These are phyloP conservation scores for Neogobius melanostomus DNA, from an alignment of 2,113 vertebrate genomes.

Conservation along the genomic window DNA sequence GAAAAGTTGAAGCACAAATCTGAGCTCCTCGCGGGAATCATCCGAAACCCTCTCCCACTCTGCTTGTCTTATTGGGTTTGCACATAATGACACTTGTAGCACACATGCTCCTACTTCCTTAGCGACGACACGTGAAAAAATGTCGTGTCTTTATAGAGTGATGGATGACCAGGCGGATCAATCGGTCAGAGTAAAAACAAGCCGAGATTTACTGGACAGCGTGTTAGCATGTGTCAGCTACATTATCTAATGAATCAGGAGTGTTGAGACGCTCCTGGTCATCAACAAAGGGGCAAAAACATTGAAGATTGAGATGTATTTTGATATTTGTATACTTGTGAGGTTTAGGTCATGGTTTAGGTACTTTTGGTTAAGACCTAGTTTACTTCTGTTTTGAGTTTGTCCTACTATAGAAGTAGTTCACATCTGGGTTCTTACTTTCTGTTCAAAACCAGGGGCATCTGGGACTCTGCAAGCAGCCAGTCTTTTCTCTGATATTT, in stretches of 20 bases:
- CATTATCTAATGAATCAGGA: constrained; percentile 32
- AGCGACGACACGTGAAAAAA: constrained; percentile 30
- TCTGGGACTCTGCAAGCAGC: no score
- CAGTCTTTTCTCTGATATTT: no score
- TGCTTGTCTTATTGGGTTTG: constrained; percentile 34
- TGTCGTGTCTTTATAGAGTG: constrained; percentile 21
- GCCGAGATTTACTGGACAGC: constrained; percentile 29
- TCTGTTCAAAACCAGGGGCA: no score
- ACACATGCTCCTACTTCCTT: constrained; percentile 16
- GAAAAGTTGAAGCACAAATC: constrained; percentile 33
- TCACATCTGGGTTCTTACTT: no score
- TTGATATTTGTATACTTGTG: no score
- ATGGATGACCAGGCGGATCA: constrained; percentile 22
- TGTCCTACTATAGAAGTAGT: no score
- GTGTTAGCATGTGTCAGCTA: constrained; percentile 31
- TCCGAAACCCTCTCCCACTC: constrained; percentile 34
- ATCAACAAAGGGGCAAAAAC: no score
- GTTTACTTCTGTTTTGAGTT: no score
- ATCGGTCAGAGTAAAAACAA: constrained; percentile 19
- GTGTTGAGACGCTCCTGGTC: constrained; percentile 6
- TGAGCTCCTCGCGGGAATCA: constrained; percentile 41
- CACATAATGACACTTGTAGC: constrained; percentile 47
- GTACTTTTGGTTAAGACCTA: no score
- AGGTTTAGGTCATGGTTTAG: no score
- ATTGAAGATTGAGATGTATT: no score